phyloP scores from a whole-genome alignment of 2,888 invertebrate genomes.

The Ditylenchus weischeri region DNA sequence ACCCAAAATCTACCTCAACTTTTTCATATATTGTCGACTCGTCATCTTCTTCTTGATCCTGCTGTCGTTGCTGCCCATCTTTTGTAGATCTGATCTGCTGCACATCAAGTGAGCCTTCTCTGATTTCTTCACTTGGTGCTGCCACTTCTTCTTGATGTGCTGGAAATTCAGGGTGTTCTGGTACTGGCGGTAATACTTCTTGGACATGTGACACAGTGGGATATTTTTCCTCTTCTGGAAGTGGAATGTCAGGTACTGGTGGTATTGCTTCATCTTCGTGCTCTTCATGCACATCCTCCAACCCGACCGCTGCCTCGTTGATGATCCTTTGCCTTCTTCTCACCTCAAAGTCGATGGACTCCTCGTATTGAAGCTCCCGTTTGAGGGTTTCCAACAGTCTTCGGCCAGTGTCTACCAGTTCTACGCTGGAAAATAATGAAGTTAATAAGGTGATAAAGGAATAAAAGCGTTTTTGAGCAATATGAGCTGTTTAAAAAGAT shows the following conservation, averaged over 20 bases:
- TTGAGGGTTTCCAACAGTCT: slow-evolving; percentile 27
- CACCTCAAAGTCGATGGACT: slow-evolving; percentile 30
- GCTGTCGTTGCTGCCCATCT: too few relatives aligned
- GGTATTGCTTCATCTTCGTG: slow-evolving; percentile 18
- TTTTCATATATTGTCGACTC: not conserved
- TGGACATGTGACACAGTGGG: too few relatives aligned
- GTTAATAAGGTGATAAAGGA: too few relatives aligned
- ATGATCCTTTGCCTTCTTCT: slow-evolving; percentile 17
- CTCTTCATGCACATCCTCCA: slow-evolving; percentile 23
- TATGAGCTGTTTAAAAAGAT: too few relatives aligned
- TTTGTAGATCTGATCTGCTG: too few relatives aligned
- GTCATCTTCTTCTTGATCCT: too few relatives aligned
- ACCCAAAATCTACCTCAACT: slow-evolving; percentile 2
- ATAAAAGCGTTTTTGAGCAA: too few relatives aligned
- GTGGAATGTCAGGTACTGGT: not conserved
- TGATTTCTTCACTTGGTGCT: too few relatives aligned
- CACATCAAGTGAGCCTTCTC: too few relatives aligned
- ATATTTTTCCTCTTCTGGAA: slow-evolving; percentile 10
- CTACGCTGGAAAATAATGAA: not conserved
- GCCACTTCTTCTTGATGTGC: too few relatives aligned
- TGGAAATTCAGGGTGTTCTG: too few relatives aligned
- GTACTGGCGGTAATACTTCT: too few relatives aligned
- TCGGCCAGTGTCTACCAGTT: slow-evolving; percentile 15
- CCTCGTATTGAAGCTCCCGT: slow-evolving; percentile 31
- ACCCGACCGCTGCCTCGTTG: slow-evolving; percentile 1